phyloP scores from a whole-genome alignment of 2,797 vertebrate genomes.

The Ataeniobius toweri region DNA sequence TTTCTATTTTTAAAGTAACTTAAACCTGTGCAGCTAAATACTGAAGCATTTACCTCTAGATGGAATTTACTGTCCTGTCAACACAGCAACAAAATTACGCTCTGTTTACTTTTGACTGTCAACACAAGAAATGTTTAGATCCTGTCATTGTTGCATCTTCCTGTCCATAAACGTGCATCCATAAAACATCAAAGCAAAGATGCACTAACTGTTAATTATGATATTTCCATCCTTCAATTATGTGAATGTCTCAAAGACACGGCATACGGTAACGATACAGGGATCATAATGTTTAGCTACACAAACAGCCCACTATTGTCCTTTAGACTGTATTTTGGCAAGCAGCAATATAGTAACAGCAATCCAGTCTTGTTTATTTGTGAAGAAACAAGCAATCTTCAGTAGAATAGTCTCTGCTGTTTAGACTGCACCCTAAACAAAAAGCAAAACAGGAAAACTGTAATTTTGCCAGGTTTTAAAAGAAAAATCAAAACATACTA shows the following conservation, averaged over 20 bases:
- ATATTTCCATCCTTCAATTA: slow-evolving; percentile 44
- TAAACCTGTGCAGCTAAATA: slow-evolving; percentile 1
- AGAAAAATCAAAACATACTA: background rate
- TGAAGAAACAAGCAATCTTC: background rate
- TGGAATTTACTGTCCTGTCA: slow-evolving; percentile 21
- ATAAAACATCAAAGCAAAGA: slow-evolving; percentile 32
- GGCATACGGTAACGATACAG: slow-evolving; percentile 6
- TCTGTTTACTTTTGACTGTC: slow-evolving; percentile 33
- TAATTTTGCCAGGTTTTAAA: background rate
- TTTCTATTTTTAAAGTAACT: background rate
- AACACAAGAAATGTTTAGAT: slow-evolving; percentile 42
- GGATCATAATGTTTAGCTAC: slow-evolving; percentile 13
- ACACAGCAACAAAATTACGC: slow-evolving; percentile 50
- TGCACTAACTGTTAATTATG: slow-evolving; percentile 23
- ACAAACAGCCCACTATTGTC: slow-evolving; percentile 13
- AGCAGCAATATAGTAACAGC: background rate
- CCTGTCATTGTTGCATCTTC: slow-evolving; percentile 26
- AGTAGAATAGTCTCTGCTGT: background rate
- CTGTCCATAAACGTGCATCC: slow-evolving; percentile 16
- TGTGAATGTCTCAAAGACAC: slow-evolving; percentile 9
- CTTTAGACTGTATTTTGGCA: slow-evolving; percentile 15
- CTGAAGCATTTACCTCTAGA: slow-evolving; percentile 23
- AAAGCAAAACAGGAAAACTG: background rate
- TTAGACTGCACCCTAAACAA: background rate
- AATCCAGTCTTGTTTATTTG: slow-evolving; percentile 8